phyloP scores from a whole-genome alignment of 2,888 invertebrate species.

The Orthosia gothica region DNA sequence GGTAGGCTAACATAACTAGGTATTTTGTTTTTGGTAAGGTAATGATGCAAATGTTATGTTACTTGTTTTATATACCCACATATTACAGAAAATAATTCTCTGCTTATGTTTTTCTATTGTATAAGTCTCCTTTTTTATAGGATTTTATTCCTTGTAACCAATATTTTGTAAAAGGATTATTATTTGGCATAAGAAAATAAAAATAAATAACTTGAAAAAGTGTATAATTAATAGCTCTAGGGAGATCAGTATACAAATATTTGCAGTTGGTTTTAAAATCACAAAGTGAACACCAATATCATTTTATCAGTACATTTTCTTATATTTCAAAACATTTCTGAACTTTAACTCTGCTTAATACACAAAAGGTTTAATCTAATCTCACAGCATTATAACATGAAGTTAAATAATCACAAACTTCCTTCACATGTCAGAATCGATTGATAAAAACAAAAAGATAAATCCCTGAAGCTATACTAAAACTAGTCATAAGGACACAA shows the following conservation, averaged over 20 bases:
- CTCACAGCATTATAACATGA: slow-evolving; percentile 34
- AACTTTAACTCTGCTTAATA: neutral
- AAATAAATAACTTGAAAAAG: slow-evolving; percentile 72
- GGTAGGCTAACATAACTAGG: slow-evolving; percentile 93
- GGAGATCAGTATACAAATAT: slow-evolving; percentile 77
- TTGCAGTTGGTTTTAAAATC: slow-evolving; percentile 61
- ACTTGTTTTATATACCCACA: neutral
- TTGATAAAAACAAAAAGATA: slow-evolving; percentile 38
- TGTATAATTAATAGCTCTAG: slow-evolving; percentile 78
- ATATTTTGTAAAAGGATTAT: slow-evolving; percentile 1
- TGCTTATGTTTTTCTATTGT: neutral
- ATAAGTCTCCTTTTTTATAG: neutral
- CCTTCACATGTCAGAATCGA: slow-evolving; percentile 12
- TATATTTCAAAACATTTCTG: slow-evolving; percentile 18
- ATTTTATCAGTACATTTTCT: slow-evolving; percentile 29
- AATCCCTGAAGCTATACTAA: slow-evolving; percentile 59
- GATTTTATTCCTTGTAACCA: neutral
- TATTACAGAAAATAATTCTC: slow-evolving; percentile 5
- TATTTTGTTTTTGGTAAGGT: neutral
- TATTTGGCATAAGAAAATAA: slow-evolving; percentile 63
- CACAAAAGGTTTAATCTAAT: slow-evolving; percentile 33
- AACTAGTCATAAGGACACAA: slow-evolving; percentile 54
- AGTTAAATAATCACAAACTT: slow-evolving; percentile 24
- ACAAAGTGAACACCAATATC: slow-evolving; percentile 38
- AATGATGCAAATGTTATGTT: slow-evolving; percentile 6